These are phyloP conservation scores for Chrysochloris asiatica DNA, from an alignment of 2,113 vertebrate species.

Conservation along the genomic window DNA sequence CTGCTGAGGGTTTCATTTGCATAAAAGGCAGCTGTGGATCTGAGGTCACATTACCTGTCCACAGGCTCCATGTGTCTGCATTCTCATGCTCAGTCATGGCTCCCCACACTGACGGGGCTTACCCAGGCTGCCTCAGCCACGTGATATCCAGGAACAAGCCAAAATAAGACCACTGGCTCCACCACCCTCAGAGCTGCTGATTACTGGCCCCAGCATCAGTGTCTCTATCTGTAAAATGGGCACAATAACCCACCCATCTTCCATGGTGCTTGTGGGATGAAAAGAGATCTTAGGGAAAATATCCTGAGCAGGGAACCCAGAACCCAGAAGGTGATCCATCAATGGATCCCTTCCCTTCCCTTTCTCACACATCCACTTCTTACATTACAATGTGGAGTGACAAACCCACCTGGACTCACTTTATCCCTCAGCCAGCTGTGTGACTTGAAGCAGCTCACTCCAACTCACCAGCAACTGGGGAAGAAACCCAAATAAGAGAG, in stretches of 20 bases:
- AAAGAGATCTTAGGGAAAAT: neutral
- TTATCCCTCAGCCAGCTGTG: neutral
- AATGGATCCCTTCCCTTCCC: too few species aligned
- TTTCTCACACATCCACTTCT: neutral
- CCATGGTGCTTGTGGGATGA: neutral
- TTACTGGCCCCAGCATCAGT: neutral
- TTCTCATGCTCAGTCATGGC: neutral
- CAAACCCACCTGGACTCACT: neutral
- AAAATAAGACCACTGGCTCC: neutral
- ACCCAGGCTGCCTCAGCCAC: neutral
- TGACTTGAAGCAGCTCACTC: neutral
- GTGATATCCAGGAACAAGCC: neutral
- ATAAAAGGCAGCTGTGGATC: slow-evolving; percentile 29
- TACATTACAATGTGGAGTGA: neutral
- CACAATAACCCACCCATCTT: neutral
- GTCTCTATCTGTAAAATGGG: neutral
- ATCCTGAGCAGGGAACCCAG: neutral
- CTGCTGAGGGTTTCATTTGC: slow-evolving; percentile 42
- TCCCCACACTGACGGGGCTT: neutral
- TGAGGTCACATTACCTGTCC: neutral
- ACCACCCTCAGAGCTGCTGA: neutral
- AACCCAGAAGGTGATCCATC: neutral
- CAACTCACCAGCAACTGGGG: neutral
- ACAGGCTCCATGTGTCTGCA: neutral
- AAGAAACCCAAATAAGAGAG: neutral